Evolutionary conservation across 2,888 invertebrate genomes (phyloP).

Genomic region (Tachina fera): DNA sequence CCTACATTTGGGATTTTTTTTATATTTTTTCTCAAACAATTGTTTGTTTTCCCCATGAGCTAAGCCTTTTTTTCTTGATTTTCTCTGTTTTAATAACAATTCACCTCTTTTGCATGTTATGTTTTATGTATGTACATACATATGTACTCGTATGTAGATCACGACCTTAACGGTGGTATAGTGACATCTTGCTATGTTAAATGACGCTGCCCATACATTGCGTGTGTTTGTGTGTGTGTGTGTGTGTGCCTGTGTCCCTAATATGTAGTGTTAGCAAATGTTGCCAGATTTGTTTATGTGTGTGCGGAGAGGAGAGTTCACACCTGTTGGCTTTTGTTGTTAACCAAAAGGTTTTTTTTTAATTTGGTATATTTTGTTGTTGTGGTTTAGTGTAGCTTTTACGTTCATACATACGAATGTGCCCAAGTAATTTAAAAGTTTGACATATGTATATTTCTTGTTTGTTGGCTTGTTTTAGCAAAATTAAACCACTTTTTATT

Average conservation of each 20-base stretch:
- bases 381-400: not conserved
- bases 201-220: constrained; percentile 15
- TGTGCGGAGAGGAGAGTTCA: constrained; percentile 8
- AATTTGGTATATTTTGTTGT: not conserved
- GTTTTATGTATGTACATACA: not conserved
- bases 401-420: not conserved
- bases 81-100: constrained; percentile 27
- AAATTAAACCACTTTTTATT: not conserved
- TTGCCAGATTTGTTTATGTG: constrained; percentile 39
- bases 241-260: constrained; percentile 16
- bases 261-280: constrained; percentile 19
- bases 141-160: constrained; percentile 32
- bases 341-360: constrained; percentile 3
- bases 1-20: constrained; percentile 55
- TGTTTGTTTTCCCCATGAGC: constrained; percentile 3
- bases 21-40: not conserved
- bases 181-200: constrained; percentile 55
- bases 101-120: constrained; percentile 37
- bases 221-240: not conserved
- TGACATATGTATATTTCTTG: not conserved
- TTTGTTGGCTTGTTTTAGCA: constrained; percentile 1
- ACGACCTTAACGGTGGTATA: constrained; percentile 58
- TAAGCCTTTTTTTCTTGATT: constrained; percentile 21
- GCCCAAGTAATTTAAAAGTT: not conserved
- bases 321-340: not conserved